A percentile compares a stretch with the other conserved stretches of the same genome.
These are phyloP conservation scores for Dasyurus viverrinus DNA, from an alignment of 2,113 vertebrate species.

Conservation along the genomic window DNA sequence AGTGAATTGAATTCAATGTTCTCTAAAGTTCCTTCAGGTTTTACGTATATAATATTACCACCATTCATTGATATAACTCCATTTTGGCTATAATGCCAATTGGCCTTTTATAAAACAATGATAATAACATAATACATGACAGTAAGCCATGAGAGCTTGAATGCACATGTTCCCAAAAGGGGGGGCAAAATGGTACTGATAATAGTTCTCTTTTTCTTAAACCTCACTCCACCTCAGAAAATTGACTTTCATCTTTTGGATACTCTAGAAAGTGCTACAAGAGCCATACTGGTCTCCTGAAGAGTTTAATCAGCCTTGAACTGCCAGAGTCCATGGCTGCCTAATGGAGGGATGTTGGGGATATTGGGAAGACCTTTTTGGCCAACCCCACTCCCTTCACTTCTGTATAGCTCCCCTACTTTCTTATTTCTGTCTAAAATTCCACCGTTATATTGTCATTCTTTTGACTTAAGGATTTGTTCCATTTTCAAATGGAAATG, in stretches of 20 bases:
- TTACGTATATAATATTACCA: neutral
- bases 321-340: neutral
- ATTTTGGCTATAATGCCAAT: neutral
- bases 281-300: neutral
- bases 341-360: neutral
- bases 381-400: neutral
- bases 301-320: neutral
- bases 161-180: neutral
- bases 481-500: neutral
- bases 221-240: neutral
- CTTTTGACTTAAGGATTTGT: neutral
- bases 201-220: neutral
- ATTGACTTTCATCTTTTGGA: neutral
- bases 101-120: neutral
- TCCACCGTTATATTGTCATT: neutral
- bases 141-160: neutral
- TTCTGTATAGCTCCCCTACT: neutral
- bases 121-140: neutral
- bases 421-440: neutral
- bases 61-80: neutral
- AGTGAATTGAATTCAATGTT: neutral
- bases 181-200: neutral
- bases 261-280: neutral
- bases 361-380: neutral
- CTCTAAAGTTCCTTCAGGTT: neutral